Conservation (phyloP, 2,113 vertebrate species). For the Pyxicephalus adspersus region DNA sequence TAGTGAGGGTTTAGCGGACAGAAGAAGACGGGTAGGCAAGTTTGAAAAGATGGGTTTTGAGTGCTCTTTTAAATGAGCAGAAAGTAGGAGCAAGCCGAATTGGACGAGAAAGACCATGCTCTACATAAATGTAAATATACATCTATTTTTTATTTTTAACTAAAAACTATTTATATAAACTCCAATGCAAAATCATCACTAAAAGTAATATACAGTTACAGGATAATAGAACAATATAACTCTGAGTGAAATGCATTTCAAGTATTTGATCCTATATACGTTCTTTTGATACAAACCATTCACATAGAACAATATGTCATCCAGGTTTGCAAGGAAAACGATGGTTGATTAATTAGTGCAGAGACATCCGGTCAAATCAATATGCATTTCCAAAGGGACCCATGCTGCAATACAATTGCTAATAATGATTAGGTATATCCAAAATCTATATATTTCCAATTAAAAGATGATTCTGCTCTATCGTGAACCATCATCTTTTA, state of each 20-base stretch:
- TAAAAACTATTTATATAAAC: too few species aligned
- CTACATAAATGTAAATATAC: too few species aligned
- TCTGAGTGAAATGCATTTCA: not conserved
- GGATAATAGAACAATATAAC: not conserved
- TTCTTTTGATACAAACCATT: constrained; percentile 4
- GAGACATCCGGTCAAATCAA: constrained; percentile 5
- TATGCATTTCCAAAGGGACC: constrained; percentile 30
- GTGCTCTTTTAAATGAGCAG: too few species aligned
- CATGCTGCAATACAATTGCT: constrained; percentile 4
- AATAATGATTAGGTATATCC: constrained; percentile 32
- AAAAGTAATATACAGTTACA: not conserved
- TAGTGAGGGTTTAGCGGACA: too few species aligned
- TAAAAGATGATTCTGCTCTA: constrained; percentile 11
- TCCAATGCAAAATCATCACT: not conserved
- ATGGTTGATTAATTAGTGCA: constrained; percentile 20
- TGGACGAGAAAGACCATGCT: too few species aligned
- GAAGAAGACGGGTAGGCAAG: too few species aligned
- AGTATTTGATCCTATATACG: not conserved
- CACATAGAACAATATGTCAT: not conserved
- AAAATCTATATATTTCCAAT: constrained; percentile 42
- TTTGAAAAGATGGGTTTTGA: too few species aligned
- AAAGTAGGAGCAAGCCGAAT: too few species aligned
- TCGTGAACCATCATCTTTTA: constrained; percentile 1
- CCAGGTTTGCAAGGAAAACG: constrained; percentile 3
- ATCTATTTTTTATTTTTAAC: too few species aligned